A percentile compares a stretch with the other conserved stretches of the same genome.
These are phyloP conservation scores for Pampus argenteus DNA, from an alignment of 2,797 vertebrate species.

Conservation along the genomic window DNA sequence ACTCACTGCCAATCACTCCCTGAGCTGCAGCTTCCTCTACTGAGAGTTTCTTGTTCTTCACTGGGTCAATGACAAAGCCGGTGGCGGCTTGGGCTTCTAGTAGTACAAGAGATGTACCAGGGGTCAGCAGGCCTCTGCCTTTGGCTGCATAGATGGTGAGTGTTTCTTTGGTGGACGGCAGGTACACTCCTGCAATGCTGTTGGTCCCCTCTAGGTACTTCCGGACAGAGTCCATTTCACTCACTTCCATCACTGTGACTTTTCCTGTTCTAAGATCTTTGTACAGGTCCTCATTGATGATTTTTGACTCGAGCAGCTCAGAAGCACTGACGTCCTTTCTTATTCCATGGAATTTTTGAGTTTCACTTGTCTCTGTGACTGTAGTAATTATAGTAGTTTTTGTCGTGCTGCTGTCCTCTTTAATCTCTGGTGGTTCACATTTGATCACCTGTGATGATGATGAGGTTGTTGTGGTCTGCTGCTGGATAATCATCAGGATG, in stretches of 20 bases:
- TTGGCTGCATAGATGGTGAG: background rate
- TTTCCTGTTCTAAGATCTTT: background rate
- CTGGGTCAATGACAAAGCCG: slow-evolving; percentile 62
- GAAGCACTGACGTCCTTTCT: slow-evolving; percentile 39
- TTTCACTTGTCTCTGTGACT: background rate
- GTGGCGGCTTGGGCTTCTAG: slow-evolving; percentile 84
- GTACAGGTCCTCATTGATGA: background rate
- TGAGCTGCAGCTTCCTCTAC: slow-evolving; percentile 63
- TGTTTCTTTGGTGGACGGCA: background rate
- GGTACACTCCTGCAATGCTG: background rate
- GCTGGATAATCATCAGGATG: background rate
- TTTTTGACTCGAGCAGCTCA: slow-evolving; percentile 76
- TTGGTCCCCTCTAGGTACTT: background rate
- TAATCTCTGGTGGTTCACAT: background rate
- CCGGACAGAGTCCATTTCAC: background rate
- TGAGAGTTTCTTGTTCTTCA: slow-evolving; percentile 58
- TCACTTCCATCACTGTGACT: background rate
- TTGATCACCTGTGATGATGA: background rate
- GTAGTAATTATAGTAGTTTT: background rate
- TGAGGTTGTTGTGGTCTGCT: background rate
- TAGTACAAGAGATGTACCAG: slow-evolving; percentile 57
- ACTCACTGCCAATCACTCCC: slow-evolving; percentile 52
- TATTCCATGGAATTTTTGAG: slow-evolving; percentile 22
- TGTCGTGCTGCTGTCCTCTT: background rate
- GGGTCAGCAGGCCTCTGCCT: background rate